These are phyloP conservation scores for Drosophila sordidapex DNA, from an alignment of 2,888 invertebrate genomes.

Conservation along the genomic window DNA sequence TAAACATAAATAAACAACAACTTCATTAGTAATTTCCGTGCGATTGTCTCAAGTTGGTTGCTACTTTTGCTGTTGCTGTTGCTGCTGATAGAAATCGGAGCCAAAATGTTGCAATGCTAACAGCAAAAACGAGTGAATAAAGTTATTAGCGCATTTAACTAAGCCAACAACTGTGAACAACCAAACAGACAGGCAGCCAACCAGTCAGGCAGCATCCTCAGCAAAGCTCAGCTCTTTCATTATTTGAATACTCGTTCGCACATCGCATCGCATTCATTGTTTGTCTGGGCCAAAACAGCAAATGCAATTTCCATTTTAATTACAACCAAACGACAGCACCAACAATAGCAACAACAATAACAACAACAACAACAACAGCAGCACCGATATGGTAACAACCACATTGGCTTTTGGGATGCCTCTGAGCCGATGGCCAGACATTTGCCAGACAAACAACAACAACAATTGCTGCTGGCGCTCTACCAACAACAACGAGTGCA, in stretches of 20 bases:
- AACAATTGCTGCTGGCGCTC: conserved; percentile 46
- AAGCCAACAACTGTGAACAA: conserved; percentile 63
- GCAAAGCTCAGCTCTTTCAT: conserved; percentile 32
- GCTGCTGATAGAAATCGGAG: conserved; percentile 67
- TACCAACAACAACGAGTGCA: conserved; percentile 28
- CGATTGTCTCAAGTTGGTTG: conserved; percentile 68
- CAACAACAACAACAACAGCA: conserved; percentile 10
- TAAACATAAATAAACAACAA: conserved; percentile 54
- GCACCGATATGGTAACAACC: conserved; percentile 15
- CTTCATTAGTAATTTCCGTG: conserved; percentile 77
- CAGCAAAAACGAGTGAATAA: conserved; percentile 69
- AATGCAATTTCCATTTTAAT: conserved; percentile 81
- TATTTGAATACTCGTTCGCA: conserved; percentile 36
- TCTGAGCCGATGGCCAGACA: conserved; percentile 58
- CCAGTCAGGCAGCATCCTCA: conserved; percentile 44
- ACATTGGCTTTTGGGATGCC: conserved; percentile 12
- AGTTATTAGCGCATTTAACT: conserved; percentile 81
- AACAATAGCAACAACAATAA: conserved; percentile 22
- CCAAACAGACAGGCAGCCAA: conserved; percentile 5
- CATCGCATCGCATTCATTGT: conserved; percentile 59
- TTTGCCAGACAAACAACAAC: conserved; percentile 55
- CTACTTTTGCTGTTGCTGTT: conserved; percentile 11
- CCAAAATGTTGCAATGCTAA: conserved; percentile 72
- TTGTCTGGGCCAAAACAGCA: conserved; percentile 52
- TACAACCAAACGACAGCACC: conserved; percentile 67